Percentiles rank a stretch among this genome's conserved stretches.
These are phyloP conservation scores for Chitala chitala DNA, from an alignment of 2,113 vertebrate species.

Conservation along the genomic window DNA sequence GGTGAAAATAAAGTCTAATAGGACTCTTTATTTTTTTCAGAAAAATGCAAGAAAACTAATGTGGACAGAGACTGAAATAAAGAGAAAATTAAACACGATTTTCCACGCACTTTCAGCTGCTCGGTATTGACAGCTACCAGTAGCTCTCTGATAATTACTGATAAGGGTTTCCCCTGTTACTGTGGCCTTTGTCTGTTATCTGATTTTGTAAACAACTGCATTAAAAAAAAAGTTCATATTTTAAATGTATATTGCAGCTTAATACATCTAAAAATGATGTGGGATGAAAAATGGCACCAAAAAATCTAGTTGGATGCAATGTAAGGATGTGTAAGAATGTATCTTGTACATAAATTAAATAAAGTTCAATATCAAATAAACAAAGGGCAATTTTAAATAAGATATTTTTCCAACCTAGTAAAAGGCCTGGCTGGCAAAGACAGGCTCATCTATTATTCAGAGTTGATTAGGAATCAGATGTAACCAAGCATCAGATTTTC, in stretches of 20 bases:
- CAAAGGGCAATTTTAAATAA: background rate
- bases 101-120: background rate
- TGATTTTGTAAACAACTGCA: too few relatives aligned
- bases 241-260: too few relatives aligned
- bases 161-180: too few relatives aligned
- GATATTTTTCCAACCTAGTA: background rate
- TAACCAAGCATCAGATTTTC: background rate
- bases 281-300: background rate
- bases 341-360: constrained; percentile 9
- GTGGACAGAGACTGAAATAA: too few relatives aligned
- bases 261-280: background rate
- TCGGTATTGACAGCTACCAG: background rate
- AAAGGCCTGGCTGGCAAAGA: background rate
- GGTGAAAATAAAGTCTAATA: too few relatives aligned
- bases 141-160: too few relatives aligned
- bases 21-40: too few relatives aligned
- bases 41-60: too few relatives aligned
- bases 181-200: too few relatives aligned
- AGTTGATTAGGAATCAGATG: constrained; percentile 5
- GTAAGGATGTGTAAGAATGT: background rate
- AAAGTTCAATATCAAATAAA: background rate
- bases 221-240: too few relatives aligned
- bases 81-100: constrained; percentile 44
- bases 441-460: background rate
- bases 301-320: background rate